Conservation (phyloP, 2,888 invertebrate genomes). For the Drosophila putrida region DNA sequence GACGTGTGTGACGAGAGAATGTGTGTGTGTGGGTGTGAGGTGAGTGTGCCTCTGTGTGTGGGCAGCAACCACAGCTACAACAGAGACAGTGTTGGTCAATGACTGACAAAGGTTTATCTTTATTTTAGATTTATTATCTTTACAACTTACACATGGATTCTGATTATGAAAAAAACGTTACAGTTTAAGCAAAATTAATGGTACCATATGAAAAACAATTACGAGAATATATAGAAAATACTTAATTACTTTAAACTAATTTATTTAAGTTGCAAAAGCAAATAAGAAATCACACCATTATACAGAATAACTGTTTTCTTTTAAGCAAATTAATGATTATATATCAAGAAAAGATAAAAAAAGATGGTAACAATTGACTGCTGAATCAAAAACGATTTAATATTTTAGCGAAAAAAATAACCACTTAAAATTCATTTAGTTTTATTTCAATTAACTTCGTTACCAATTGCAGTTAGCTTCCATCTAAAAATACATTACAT, state of each 20-base stretch:
- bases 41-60: neutral
- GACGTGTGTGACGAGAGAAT: neutral
- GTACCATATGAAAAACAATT: neutral
- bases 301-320: neutral
- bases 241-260: no score
- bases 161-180: slow-evolving; percentile 1
- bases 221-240: neutral
- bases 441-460: no score
- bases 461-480: no score
- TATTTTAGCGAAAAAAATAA: no score
- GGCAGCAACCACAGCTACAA: neutral
- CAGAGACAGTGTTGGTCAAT: slow-evolving; percentile 17
- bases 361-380: no score
- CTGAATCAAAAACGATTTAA: no score
- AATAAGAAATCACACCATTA: neutral
- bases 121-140: slow-evolving; percentile 16
- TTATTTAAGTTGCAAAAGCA: neutral
- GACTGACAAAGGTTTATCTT: slow-evolving; percentile 16
- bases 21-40: neutral
- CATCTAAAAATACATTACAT: neutral
- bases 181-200: neutral
- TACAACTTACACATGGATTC: slow-evolving; percentile 11
- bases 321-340: no score
- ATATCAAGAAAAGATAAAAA: neutral
- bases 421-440: no score